These are phyloP conservation scores for Hemichromis elongatus DNA, from an alignment of 2,113 vertebrate genomes.

Conservation along the genomic window DNA sequence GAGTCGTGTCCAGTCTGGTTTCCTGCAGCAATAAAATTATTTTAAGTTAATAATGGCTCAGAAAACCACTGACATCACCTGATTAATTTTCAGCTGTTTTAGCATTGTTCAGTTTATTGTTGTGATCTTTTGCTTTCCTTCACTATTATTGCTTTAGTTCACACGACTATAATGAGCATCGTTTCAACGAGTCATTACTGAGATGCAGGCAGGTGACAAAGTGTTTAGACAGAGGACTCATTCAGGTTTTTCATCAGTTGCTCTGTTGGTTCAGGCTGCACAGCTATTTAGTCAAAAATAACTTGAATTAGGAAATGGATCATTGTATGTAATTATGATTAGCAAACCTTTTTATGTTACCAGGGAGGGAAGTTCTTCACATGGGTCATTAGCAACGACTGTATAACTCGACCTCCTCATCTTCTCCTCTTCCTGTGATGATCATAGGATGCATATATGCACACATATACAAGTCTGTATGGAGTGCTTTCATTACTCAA, in stretches of 20 bases:
- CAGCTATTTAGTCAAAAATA: background rate
- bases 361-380: too few relatives aligned
- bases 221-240: background rate
- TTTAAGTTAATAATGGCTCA: background rate
- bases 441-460: too few relatives aligned
- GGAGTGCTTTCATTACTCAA: too few relatives aligned
- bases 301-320: background rate
- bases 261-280: background rate
- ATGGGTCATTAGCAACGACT: background rate
- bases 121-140: background rate
- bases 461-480: too few relatives aligned
- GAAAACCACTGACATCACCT: background rate
- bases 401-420: background rate
- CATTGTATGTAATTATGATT: background rate
- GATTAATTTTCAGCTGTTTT: background rate
- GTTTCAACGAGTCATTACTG: background rate
- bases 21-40: background rate
- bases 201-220: background rate
- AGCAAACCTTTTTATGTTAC: background rate
- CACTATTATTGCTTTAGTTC: background rate
- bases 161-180: background rate
- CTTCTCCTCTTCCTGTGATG: too few relatives aligned
- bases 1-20: background rate
- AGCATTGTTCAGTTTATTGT: background rate
- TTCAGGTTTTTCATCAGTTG: background rate